Percentiles rank a stretch among this genome's conserved stretches.
Evolutionary conservation across 2,113 vertebrate genomes (phyloP).

Genomic region (Eulacestoma nigropectus): DNA sequence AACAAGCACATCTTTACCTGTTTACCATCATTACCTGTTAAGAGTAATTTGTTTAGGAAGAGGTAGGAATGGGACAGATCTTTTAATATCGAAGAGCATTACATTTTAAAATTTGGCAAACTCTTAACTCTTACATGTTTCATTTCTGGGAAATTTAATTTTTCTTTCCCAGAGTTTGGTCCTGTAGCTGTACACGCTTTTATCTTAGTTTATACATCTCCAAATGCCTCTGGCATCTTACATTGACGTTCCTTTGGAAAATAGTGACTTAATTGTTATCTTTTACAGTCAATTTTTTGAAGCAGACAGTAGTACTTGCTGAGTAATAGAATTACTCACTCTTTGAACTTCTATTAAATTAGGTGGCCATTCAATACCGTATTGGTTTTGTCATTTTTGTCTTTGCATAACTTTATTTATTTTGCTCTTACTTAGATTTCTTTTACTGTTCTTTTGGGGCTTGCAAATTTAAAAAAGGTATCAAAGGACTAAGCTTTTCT

Average conservation of each 20-base stretch:
- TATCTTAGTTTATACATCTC: background rate
- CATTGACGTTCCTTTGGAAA: rapidly evolving
- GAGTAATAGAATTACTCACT: background rate
- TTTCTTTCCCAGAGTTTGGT: background rate
- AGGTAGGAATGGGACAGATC: background rate
- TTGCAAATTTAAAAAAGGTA: rapidly evolving
- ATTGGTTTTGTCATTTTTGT: background rate
- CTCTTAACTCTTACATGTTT: background rate
- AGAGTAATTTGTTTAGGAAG: background rate
- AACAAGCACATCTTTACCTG: background rate
- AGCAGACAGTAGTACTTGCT: background rate
- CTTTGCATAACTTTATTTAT: background rate
- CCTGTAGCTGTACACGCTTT: background rate
- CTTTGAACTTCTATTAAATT: background rate
- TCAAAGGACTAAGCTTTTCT: background rate
- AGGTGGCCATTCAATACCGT: background rate
- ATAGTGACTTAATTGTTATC: background rate
- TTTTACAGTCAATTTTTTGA: background rate
- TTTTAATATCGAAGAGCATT: background rate
- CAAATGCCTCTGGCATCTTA: background rate
- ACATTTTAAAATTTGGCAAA: background rate
- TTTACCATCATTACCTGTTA: no score
- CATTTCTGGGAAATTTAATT: background rate
- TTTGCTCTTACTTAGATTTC: background rate
- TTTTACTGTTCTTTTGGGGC: background rate